phyloP scores from a whole-genome alignment of 2,797 vertebrate species.

The Anas acuta region DNA sequence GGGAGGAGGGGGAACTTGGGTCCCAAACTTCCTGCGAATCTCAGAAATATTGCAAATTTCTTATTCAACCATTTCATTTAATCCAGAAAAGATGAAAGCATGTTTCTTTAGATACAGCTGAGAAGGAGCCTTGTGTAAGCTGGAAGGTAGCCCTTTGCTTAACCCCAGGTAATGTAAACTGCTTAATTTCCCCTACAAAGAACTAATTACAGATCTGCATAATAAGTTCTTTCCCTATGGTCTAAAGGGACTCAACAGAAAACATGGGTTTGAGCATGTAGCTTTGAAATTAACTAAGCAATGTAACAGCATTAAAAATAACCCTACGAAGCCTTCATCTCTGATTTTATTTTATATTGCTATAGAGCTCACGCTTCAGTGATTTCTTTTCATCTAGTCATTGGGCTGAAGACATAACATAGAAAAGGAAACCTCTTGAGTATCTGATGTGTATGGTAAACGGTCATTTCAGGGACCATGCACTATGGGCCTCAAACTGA shows the following conservation, averaged over 20 bases:
- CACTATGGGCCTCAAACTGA: slow-evolving; percentile 35
- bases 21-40: neutral
- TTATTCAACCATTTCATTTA: neutral
- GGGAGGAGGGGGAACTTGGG: neutral
- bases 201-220: slow-evolving; percentile 87
- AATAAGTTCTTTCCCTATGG: slow-evolving; percentile 75
- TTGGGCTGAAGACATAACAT: slow-evolving; percentile 77
- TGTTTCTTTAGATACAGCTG: neutral
- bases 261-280: slow-evolving; percentile 66
- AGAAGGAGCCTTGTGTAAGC: neutral
- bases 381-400: slow-evolving; percentile 77
- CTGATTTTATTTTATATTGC: slow-evolving; percentile 77
- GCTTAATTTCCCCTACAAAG: slow-evolving; percentile 83
- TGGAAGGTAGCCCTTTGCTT: neutral
- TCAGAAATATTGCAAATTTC: neutral
- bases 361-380: slow-evolving; percentile 72
- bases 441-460: slow-evolving; percentile 70
- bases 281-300: slow-evolving; percentile 76
- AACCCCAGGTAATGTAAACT: slow-evolving; percentile 8
- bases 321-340: slow-evolving; percentile 71
- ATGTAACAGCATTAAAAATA: slow-evolving; percentile 70
- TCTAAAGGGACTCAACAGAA: slow-evolving; percentile 60
- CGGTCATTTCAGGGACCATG: slow-evolving; percentile 63
- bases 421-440: slow-evolving; percentile 68
- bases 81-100: neutral